phyloP scores from a whole-genome alignment of 2,888 invertebrate species.

The Schrankia costaestrigalis region DNA sequence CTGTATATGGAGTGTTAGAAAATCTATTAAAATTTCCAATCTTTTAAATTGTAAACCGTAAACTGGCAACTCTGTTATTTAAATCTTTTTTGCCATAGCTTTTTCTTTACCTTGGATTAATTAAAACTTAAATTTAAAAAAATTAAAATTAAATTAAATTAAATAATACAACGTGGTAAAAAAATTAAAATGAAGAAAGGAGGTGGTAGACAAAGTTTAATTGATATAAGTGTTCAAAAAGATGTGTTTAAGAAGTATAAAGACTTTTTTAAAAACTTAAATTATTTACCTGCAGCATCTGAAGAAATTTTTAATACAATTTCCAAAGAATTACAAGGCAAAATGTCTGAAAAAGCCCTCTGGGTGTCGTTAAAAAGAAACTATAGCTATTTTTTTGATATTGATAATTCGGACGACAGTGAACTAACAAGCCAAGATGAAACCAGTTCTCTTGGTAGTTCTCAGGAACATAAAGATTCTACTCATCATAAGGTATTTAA shows the following conservation, averaged over 20 bases:
- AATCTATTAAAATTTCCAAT: no score
- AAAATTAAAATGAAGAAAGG: no score
- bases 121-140: no score
- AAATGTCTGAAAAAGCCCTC: conserved; percentile 1
- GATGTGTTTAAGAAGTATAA: conserved; percentile 3
- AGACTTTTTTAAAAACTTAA: neutral
- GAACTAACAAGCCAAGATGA: conserved; percentile 1
- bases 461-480: neutral
- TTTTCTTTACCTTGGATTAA: no score
- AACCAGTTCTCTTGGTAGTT: neutral
- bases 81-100: no score
- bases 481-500: neutral
- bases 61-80: no score
- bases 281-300: neutral
- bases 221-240: no score
- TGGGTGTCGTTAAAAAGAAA: conserved; percentile 1
- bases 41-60: no score
- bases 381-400: neutral
- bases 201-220: no score
- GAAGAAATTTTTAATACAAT: neutral
- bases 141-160: no score
- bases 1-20: no score
- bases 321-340: neutral
- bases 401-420: neutral
- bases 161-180: no score